Evolutionary conservation across 2,797 vertebrate genomes (phyloP).

Genomic region (Spea hammondii): DNA sequence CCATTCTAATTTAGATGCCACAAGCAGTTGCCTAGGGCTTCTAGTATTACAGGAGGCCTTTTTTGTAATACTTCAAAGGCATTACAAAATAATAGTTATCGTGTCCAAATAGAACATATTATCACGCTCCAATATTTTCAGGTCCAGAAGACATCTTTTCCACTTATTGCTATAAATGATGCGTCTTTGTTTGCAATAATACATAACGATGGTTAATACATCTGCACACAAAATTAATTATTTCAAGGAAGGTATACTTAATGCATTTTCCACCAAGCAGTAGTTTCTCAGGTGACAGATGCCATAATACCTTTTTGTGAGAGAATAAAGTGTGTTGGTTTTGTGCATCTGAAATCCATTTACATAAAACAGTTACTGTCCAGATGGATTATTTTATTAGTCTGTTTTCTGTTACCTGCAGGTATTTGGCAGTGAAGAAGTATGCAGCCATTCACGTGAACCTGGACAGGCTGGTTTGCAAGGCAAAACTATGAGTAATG

Average conservation of each 20-base stretch:
- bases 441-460: slow-evolving; percentile 22
- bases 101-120: too few relatives aligned
- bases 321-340: slow-evolving; percentile 38
- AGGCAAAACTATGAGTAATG: slow-evolving; percentile 25
- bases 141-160: too few relatives aligned
- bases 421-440: slow-evolving; percentile 47
- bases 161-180: too few relatives aligned
- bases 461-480: slow-evolving; percentile 37
- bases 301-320: slow-evolving; percentile 26
- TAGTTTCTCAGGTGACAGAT: slow-evolving; percentile 14
- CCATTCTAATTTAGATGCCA: too few relatives aligned
- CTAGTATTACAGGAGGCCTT: too few relatives aligned
- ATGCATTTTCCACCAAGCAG: slow-evolving; percentile 22
- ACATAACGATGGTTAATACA: too few relatives aligned
- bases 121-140: too few relatives aligned
- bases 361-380: slow-evolving; percentile 37
- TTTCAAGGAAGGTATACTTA: slow-evolving; percentile 10
- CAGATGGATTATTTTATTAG: slow-evolving; percentile 44
- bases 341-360: slow-evolving; percentile 40
- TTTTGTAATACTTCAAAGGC: too few relatives aligned
- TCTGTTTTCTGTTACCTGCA: slow-evolving; percentile 50
- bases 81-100: too few relatives aligned
- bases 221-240: background rate
- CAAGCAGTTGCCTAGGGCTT: too few relatives aligned
- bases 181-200: too few relatives aligned